Percentiles rank a stretch among this genome's conserved stretches.
Evolutionary conservation across 2,888 invertebrate species (phyloP).

Genomic region (Hylaea fasciaria): DNA sequence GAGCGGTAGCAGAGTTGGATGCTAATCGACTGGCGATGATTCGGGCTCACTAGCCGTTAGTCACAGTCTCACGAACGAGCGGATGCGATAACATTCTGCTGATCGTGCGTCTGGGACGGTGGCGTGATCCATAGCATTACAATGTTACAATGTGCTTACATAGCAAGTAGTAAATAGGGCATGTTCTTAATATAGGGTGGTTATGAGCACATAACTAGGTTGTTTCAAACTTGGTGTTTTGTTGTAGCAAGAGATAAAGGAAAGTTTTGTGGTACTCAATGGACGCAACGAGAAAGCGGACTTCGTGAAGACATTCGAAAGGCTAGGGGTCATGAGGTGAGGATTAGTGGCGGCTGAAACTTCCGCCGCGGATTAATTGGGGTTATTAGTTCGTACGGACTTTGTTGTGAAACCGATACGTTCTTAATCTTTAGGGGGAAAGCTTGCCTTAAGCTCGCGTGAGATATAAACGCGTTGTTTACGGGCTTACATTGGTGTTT

Average conservation of each 20-base stretch:
- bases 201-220: no score
- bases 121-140: no score
- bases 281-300: constrained; percentile 54
- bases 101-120: no score
- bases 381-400: constrained; percentile 28
- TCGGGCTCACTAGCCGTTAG: no score
- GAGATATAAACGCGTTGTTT: constrained; percentile 5
- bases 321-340: constrained; percentile 72
- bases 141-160: no score
- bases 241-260: constrained; percentile 78
- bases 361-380: constrained; percentile 33
- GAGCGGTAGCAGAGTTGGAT: no score
- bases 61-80: no score
- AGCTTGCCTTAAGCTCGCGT: constrained; percentile 8
- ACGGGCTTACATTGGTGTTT: neutral
- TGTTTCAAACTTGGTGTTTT: constrained; percentile 46
- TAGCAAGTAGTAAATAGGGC: no score
- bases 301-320: constrained; percentile 63
- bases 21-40: no score
- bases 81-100: no score
- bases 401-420: constrained; percentile 33
- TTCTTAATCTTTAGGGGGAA: constrained; percentile 35
- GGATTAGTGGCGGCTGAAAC: constrained; percentile 26
- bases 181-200: no score
- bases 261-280: constrained; percentile 72